phyloP scores from a whole-genome alignment of 2,113 vertebrate species.

The Poeciliopsis turrubarensis region DNA sequence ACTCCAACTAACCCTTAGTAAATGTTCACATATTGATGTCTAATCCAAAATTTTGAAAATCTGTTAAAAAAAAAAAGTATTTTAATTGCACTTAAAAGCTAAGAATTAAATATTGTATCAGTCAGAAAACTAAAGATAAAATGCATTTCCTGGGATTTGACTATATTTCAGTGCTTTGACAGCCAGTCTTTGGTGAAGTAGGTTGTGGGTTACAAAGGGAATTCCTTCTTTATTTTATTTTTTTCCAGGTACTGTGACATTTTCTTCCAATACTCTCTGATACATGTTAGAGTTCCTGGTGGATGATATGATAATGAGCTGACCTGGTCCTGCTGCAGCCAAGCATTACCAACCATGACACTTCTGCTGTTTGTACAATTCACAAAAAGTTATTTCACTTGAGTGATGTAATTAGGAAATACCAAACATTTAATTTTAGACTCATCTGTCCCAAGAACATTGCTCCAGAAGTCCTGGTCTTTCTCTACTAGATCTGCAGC shows the following conservation, averaged over 20 bases:
- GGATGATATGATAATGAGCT: no score
- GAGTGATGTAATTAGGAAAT: neutral
- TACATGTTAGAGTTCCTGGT: neutral
- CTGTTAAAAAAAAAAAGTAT: neutral
- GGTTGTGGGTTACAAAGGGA: no score
- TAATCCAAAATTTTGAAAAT: neutral
- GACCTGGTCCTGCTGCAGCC: no score
- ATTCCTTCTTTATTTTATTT: neutral
- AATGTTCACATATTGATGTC: neutral
- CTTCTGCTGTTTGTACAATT: neutral
- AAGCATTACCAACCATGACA: neutral
- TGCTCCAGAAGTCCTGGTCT: neutral
- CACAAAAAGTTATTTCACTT: neutral
- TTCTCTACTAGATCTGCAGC: neutral
- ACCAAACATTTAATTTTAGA: neutral
- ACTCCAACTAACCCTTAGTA: neutral
- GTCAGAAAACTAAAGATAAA: no score
- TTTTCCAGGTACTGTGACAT: neutral
- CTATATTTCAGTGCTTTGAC: no score
- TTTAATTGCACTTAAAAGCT: no score
- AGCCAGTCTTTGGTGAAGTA: no score
- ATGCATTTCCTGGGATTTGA: no score
- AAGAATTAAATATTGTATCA: no score
- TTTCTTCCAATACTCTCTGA: neutral
- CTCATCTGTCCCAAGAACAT: neutral